Percentiles rank a stretch among this genome's conserved stretches.
phyloP scores from a whole-genome alignment of 2,113 vertebrate genomes.

The Chelonoidis abingdonii region DNA sequence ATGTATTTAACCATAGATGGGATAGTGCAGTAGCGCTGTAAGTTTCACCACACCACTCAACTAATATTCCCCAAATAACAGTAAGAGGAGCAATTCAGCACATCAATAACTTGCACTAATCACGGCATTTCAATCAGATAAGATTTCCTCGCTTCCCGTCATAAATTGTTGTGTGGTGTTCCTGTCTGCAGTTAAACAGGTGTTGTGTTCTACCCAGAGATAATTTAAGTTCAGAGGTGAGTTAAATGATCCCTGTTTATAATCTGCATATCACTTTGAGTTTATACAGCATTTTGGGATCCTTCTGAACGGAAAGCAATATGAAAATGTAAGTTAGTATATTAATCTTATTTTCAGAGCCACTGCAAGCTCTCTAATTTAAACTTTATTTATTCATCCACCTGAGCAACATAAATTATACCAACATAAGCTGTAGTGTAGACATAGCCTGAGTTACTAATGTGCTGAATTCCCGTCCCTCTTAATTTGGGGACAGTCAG shows the following conservation, averaged over 20 bases:
- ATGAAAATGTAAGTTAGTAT: neutral
- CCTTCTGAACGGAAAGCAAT: neutral
- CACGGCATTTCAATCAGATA: neutral
- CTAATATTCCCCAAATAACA: rapidly evolving
- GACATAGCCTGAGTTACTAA: neutral
- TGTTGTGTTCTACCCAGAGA: neutral
- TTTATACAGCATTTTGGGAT: neutral
- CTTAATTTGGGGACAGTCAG: neutral
- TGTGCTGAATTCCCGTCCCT: neutral
- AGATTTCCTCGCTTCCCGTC: rapidly evolving
- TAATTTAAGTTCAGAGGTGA: neutral
- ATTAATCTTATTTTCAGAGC: neutral
- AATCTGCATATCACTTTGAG: neutral
- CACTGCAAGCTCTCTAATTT: no score
- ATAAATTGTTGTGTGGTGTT: neutral
- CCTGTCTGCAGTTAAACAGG: neutral
- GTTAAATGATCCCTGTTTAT: neutral
- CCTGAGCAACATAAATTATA: neutral
- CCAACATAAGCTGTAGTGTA: neutral
- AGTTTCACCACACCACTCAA: neutral
- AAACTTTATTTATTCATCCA: no score
- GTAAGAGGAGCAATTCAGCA: neutral
- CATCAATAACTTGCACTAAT: neutral
- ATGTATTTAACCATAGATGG: neutral
- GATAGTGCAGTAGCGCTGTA: neutral